phyloP scores from a whole-genome alignment of 1,140 invertebrate species.

The Myzus persicae region DNA sequence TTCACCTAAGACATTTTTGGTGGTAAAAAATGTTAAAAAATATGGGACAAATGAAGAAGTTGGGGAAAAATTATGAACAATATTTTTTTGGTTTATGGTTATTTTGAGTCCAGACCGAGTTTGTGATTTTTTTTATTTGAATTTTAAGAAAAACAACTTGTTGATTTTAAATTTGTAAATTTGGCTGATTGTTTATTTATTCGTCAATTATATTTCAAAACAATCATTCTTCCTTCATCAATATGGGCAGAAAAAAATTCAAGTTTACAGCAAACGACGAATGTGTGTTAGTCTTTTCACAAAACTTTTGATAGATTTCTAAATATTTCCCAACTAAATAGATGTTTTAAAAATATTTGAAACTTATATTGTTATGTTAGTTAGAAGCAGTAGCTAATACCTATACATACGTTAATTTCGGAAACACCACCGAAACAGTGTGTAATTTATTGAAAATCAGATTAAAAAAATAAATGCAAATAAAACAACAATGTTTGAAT shows the following conservation, averaged over 20 bases:
- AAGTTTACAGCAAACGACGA: neutral
- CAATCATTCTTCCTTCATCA: no score
- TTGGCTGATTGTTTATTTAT: neutral
- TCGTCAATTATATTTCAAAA: no score
- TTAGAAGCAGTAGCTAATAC: no score
- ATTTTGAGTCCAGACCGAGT: neutral
- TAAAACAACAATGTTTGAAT: neutral
- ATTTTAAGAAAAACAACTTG: neutral
- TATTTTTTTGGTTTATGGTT: neutral
- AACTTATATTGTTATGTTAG: no score
- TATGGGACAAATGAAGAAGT: no score
- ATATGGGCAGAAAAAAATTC: no score
- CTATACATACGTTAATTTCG: no score
- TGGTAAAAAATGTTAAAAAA: no score
- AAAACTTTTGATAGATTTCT: neutral
- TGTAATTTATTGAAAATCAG: neutral
- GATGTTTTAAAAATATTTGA: no score
- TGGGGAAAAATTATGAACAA: neutral
- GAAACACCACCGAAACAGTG: no score
- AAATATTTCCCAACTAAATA: neutral
- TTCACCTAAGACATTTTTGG: no score
- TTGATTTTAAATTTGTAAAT: neutral
- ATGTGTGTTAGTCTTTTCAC: no score
- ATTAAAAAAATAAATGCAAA: neutral
- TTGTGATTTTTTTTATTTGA: neutral